These are phyloP conservation scores for Laterallus jamaicensis DNA, from an alignment of 2,113 vertebrate species.

Conservation along the genomic window DNA sequence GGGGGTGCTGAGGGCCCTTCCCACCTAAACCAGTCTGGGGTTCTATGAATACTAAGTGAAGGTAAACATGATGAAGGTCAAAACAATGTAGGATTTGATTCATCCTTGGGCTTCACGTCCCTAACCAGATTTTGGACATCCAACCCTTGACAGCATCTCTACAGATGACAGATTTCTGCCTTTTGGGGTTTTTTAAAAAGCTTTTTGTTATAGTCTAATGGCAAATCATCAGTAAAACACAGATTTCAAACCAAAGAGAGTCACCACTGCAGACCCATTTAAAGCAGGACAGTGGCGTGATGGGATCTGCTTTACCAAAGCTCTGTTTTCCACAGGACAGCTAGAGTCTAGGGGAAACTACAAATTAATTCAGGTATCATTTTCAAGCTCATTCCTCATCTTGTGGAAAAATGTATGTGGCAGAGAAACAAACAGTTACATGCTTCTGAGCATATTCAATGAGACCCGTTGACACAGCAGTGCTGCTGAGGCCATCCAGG, in stretches of 20 bases:
- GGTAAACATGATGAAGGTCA: not conserved
- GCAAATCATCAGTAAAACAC: not conserved
- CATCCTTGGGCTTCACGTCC: not conserved
- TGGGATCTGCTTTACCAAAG: not conserved
- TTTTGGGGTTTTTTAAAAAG: not conserved
- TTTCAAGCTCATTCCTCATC: not conserved
- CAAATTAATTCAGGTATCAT: not conserved
- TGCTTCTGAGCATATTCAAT: not conserved
- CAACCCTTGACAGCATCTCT: not conserved
- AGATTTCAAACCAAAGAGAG: not conserved
- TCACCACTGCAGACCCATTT: not conserved
- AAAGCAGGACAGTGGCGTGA: not conserved
- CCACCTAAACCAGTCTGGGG: too few relatives aligned
- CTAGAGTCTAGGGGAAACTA: not conserved
- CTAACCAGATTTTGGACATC: not conserved
- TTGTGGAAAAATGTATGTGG: not conserved
- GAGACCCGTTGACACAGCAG: not conserved
- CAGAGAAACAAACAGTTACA: conserved; percentile 11
- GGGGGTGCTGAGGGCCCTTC: too few relatives aligned
- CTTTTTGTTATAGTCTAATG: not conserved
- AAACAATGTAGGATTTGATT: not conserved
- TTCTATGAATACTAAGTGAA: not conserved
- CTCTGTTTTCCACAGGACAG: not conserved
- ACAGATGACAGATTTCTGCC: not conserved
- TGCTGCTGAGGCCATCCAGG: not conserved